phyloP scores from a whole-genome alignment of 2,888 invertebrate genomes.

The Calameuta filiformis region DNA sequence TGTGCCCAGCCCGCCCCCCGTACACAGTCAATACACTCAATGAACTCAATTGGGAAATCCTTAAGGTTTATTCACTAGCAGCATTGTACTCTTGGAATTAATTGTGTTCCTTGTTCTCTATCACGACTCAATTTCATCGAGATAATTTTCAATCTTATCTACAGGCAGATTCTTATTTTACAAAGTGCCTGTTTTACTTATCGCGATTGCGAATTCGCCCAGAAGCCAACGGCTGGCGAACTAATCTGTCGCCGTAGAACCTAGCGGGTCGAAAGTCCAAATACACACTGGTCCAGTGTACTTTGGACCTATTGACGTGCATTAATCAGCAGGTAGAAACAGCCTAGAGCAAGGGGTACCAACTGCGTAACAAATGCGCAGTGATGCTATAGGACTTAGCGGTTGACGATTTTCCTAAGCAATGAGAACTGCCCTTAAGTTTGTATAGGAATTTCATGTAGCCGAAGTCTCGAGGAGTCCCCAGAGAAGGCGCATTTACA shows the following conservation, averaged over 20 bases:
- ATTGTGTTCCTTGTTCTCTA: neutral
- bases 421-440: neutral
- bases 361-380: neutral
- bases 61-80: neutral
- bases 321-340: constrained; percentile 44
- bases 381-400: neutral
- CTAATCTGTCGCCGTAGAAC: constrained; percentile 45
- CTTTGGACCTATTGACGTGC: constrained; percentile 50
- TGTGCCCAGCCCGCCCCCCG: no score
- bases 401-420: neutral
- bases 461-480: neutral
- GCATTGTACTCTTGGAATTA: neutral
- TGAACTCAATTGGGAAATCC: neutral
- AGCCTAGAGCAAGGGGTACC: neutral
- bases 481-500: neutral
- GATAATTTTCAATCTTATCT: neutral
- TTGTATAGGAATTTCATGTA: neutral
- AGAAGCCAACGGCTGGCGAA: constrained; percentile 48
- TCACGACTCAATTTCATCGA: neutral
- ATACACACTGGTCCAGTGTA: constrained; percentile 52
- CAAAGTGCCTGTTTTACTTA: neutral
- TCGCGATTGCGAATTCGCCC: neutral
- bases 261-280: constrained; percentile 42
- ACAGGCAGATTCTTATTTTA: neutral
- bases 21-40: neutral